A percentile compares a stretch with the other conserved stretches of the same genome.
Conservation (phyloP, 2,888 invertebrate genomes). For the Apodemia hepburni region DNA sequence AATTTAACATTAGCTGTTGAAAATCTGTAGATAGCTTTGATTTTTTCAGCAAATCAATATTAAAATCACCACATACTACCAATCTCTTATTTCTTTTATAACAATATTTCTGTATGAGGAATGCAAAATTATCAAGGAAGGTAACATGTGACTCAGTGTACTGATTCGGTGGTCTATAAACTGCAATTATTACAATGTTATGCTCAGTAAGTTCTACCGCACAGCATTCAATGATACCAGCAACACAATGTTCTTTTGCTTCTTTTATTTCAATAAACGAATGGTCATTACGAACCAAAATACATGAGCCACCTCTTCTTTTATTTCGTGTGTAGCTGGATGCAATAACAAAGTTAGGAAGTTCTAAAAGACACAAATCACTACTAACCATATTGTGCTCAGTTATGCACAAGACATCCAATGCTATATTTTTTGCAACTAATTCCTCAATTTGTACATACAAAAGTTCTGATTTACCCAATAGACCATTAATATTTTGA, state of each 20-base stretch:
- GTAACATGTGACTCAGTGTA: neutral
- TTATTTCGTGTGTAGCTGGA: conserved; percentile 15
- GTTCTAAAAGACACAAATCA: conserved; percentile 6
- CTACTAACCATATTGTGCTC: conserved; percentile 23
- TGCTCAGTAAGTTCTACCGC: neutral
- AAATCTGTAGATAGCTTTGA: neutral
- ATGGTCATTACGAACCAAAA: conserved; percentile 12
- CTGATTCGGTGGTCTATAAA: conserved; percentile 2
- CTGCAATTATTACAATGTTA: neutral
- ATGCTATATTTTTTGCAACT: neutral
- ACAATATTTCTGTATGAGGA: neutral
- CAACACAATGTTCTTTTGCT: neutral
- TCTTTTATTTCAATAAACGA: neutral
- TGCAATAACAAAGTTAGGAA: conserved; percentile 18
- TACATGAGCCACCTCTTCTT: conserved; percentile 20
- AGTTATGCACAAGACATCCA: conserved; percentile 22
- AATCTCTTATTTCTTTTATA: neutral
- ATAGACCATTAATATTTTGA: conserved; percentile 23
- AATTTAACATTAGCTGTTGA: neutral
- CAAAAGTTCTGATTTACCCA: conserved; percentile 21
- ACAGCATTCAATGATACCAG: conserved; percentile 16
- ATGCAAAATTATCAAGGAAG: neutral
- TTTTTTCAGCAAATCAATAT: neutral
- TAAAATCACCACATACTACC: neutral
- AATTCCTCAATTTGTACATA: conserved; percentile 18